These are phyloP conservation scores for Caerostris darwini DNA, from an alignment of 1,140 invertebrate species.

Conservation along the genomic window DNA sequence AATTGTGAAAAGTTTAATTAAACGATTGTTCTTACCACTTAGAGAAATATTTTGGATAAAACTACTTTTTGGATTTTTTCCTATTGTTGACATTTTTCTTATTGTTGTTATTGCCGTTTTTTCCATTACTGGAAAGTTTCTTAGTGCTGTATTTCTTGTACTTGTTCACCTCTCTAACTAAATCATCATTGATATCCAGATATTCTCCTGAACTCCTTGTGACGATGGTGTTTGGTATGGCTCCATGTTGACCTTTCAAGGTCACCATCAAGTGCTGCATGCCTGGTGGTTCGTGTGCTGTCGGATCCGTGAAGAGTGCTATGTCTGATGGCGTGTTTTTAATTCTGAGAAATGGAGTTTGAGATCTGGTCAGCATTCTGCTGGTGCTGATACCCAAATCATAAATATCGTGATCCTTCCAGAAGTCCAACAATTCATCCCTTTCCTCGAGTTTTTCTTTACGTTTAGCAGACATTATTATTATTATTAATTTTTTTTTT, in stretches of 20 bases:
- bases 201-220: neutral
- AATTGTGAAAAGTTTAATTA: too few species aligned
- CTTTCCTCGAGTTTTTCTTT: neutral
- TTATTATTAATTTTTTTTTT: neutral
- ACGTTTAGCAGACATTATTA: neutral
- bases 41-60: too few species aligned
- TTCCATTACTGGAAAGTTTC: neutral
- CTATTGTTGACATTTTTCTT: too few species aligned
- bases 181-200: neutral
- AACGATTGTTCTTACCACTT: too few species aligned
- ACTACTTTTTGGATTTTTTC: too few species aligned
- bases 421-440: neutral
- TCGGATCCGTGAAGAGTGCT: neutral
- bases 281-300: neutral
- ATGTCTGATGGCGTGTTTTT: neutral
- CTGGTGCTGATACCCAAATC: neutral
- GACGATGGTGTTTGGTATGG: neutral
- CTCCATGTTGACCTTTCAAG: neutral
- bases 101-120: neutral
- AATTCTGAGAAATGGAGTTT: neutral
- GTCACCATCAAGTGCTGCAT: neutral
- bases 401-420: neutral
- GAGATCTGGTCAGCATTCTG: conserved; percentile 34
- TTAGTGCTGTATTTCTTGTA: neutral
- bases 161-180: neutral